Base-by-base conservation (phyloP, 1,140 invertebrate genomes). In the Glomeris maerens region DNA sequence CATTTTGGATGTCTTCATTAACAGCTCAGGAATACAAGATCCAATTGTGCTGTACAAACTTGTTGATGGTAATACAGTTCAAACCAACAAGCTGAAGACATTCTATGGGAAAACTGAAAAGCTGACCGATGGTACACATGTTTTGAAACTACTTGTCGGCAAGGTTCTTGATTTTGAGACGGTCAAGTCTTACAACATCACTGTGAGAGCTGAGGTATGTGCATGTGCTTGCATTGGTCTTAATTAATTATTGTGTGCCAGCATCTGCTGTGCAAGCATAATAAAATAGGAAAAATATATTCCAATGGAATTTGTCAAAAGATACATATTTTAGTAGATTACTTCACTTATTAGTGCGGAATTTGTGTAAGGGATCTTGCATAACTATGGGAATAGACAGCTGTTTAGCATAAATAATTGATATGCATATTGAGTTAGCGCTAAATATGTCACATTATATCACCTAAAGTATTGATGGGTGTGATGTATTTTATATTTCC, bases 141-240 rank as follows among this genome's bases (percentile, higher is more conserved):
- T 83, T 10, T 72, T 25, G 49, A 29, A 78, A 50, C 79, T 91
- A 26, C 78, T 78, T 55, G 65, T 89, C 10, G 79, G 76, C 14
- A 75, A 78, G 52, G 66, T 72, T 42, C 69, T 92, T 39, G 85
- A 91, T 68, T 91, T 83, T 63, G 87, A 91, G 68, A 77, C 76
- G 41, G 82, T 83, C 47, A 79, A 77, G 0, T 78, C 84, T 53
- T 91, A 90, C 60, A 80, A 78, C 2, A 68, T 92, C 20, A 86
- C 84, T 29, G 78, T 92, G 54, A 73, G 81, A 57, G 84, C 84
- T 49, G 70, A 74, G 67, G 68, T 63, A 60, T 56, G 50, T 53
- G 31, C n/a, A 41, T 52, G 50, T 36, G n/a, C n/a, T n/a, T n/a
- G n/a, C n/a, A n/a, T n/a, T n/a, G n/a, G 27, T 44, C 49, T 48